Percentiles rank a stretch among this genome's conserved stretches.
phyloP scores from a whole-genome alignment of 2,888 invertebrate genomes.

The Julus scandinavius region DNA sequence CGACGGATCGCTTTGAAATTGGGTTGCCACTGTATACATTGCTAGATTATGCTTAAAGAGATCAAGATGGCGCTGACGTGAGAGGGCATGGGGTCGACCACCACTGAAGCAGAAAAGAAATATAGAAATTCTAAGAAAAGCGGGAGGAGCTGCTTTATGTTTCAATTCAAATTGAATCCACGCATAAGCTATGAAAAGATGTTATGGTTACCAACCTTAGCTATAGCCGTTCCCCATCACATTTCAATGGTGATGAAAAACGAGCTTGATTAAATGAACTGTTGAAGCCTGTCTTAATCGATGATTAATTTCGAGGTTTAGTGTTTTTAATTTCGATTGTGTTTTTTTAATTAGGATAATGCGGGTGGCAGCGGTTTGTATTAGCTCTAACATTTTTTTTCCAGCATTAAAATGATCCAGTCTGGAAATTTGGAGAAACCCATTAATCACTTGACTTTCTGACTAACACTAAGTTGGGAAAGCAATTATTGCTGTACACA shows the following conservation, averaged over 20 bases:
- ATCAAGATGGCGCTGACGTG: slow-evolving; percentile 33
- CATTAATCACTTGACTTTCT: no score
- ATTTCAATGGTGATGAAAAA: background rate
- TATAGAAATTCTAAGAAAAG: background rate
- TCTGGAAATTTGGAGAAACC: no score
- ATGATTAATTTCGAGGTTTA: background rate
- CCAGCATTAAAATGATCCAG: no score
- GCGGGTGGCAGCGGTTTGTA: no score
- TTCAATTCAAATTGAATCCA: background rate
- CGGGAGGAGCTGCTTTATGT: background rate
- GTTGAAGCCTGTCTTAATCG: background rate
- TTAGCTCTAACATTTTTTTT: no score
- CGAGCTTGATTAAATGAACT: background rate
- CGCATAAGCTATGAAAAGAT: background rate
- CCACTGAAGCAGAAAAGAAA: slow-evolving; percentile 33
- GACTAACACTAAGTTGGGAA: no score
- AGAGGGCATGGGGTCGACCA: slow-evolving; percentile 33
- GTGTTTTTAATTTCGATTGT: no score
- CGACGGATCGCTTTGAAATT: background rate
- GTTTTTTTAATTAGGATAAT: no score
- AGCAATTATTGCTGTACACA: no score
- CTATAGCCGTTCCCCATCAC: background rate
- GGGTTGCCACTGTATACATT: slow-evolving; percentile 15
- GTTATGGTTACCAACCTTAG: no score
- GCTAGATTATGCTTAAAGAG: background rate